Evolutionary conservation across 2,113 vertebrate genomes (phyloP).

Genomic region (Lates calcarifer): DNA sequence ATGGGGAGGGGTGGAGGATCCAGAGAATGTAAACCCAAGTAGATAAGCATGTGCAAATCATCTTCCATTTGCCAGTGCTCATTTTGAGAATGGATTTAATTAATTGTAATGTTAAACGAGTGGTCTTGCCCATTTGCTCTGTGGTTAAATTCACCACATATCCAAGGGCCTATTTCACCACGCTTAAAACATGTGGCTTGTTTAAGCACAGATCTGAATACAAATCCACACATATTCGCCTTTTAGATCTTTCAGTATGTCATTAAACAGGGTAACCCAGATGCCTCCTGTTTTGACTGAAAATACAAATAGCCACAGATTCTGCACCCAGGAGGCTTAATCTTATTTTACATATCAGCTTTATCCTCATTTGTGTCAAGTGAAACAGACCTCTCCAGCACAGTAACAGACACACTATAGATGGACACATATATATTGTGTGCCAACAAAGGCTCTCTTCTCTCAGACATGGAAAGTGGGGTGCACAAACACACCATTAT

Average conservation of each 20-base stretch:
- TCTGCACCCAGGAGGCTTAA: conserved; percentile 28
- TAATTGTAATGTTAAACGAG: conserved; percentile 85
- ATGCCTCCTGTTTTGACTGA: conserved; percentile 44
- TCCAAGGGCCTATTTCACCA: conserved; percentile 58
- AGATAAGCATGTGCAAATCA: conserved; percentile 85
- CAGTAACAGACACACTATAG: conserved; percentile 34
- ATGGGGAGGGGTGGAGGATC: conserved; percentile 45
- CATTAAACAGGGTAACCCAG: conserved; percentile 34
- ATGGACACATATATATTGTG: conserved; percentile 55
- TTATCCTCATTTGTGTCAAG: conserved; percentile 71
- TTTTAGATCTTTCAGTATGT: conserved; percentile 43
- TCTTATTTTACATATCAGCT: conserved; percentile 59
- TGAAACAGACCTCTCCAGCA: conserved; percentile 31
- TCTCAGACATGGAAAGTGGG: conserved; percentile 42
- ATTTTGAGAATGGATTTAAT: conserved; percentile 84
- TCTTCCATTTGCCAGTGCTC: conserved; percentile 82
- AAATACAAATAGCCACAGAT: conserved; percentile 46
- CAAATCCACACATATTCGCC: conserved; percentile 46
- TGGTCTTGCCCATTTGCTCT: conserved; percentile 70
- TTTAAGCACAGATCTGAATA: conserved; percentile 65
- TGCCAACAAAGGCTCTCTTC: conserved; percentile 60
- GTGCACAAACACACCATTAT: conserved; percentile 71
- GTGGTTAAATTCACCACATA: conserved; percentile 69
- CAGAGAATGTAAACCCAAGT: conserved; percentile 73
- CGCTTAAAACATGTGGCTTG: conserved; percentile 63